Percentiles rank a stretch among this genome's conserved stretches.
Evolutionary conservation across 1,140 invertebrate genomes (phyloP).

Genomic region (Anastrepha obliqua): DNA sequence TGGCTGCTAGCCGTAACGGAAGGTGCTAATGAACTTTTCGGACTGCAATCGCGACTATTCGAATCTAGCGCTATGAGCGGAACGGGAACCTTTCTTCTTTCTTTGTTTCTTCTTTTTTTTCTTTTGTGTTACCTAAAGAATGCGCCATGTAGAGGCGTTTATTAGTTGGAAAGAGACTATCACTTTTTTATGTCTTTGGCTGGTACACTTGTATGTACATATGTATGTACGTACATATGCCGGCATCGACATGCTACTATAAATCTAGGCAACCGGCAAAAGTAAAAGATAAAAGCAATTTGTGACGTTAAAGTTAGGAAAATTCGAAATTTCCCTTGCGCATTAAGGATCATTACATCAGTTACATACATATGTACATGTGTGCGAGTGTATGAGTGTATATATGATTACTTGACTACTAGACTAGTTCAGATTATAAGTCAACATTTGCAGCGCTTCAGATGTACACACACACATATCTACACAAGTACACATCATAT

Average conservation of each 20-base stretch:
- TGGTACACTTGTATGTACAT: not conserved
- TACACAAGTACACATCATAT: too few species aligned
- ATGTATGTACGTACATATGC: not conserved
- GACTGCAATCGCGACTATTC: not conserved
- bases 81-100: slow-evolving; percentile 21
- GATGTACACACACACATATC: too few species aligned
- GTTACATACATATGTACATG: not conserved
- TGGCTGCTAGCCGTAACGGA: slow-evolving; percentile 35
- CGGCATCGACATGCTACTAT: not conserved
- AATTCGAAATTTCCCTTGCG: slow-evolving; percentile 18
- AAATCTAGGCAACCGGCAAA: not conserved
- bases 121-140: not conserved
- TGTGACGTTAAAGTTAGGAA: not conserved
- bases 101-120: not conserved
- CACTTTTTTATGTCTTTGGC: slow-evolving; percentile 11
- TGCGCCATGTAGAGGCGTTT: slow-evolving; percentile 11
- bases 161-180: slow-evolving; percentile 44
- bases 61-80: not conserved
- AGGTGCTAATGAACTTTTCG: slow-evolving; percentile 55
- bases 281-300: slow-evolving; percentile 36
- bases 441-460: too few species aligned
- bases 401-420: too few species aligned
- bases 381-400: too few species aligned
- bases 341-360: slow-evolving; percentile 13
- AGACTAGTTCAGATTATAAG: too few species aligned